Evolutionary conservation across 2,888 invertebrate genomes (phyloP), one percentile per base, ranked within the genome.

Genomic region (Strigamia crassipes): DNA sequence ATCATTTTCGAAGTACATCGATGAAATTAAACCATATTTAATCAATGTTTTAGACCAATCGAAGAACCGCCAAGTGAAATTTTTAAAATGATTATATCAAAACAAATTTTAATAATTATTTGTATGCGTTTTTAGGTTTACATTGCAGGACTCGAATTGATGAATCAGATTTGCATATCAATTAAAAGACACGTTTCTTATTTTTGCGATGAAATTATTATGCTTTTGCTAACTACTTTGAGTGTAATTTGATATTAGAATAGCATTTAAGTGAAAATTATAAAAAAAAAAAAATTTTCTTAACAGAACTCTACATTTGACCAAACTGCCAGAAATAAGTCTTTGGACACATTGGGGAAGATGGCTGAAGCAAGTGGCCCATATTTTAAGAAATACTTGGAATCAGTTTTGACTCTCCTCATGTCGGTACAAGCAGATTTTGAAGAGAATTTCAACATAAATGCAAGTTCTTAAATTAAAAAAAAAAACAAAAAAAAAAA

Each of bases 171-270:
- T 61, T 61, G 61, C 18, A 9, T 21, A n/a, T 61, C 61, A 61
- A 61, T 61, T n/a, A 61, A 61, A 61, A 61, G n/a, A 61, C 61
- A 61, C 61, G 61, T 61, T 61, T 21, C n/a, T 3, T 61, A 61
- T 61, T 61, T 61, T 3, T 61, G 61, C 61, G 61, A 61, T 3
- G 61, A 61, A 9, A n/a, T 61, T 18, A 18, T 61, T 21, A 9
- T n/a, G 9, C 1, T 18, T 61, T 18, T 61, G 21, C 18, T 61
- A 8, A 61, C 10, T 15, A 61, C 2, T 9, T 18, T 61, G n/a
- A 61, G 21, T 61, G 61, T 61, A 61, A 18, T 61, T 61, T 61
- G 10, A 56, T 5, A n/a, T n/a, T n/a, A n/a, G n/a, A n/a, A n/a
- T n/a, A n/a, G n/a, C n/a, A n/a, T n/a, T n/a, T n/a, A n/a, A n/a